Evolutionary conservation across 2,888 invertebrate genomes (phyloP).

Genomic region (Tiliacea aurago): DNA sequence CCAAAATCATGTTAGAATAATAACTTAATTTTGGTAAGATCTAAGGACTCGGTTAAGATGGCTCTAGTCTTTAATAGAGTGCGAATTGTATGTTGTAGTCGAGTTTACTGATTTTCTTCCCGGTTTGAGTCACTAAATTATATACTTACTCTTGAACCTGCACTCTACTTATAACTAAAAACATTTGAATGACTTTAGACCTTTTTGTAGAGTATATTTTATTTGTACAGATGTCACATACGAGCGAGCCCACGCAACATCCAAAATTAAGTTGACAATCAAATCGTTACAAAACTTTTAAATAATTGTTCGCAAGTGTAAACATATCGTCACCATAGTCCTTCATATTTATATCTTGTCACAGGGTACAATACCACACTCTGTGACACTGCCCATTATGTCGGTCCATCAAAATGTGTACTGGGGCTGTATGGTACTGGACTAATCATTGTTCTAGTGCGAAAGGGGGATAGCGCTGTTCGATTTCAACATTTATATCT

Average conservation of each 20-base stretch:
- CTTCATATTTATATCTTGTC: slow-evolving; percentile 10
- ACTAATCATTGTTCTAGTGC: background rate
- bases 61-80: background rate
- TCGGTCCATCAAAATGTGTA: background rate
- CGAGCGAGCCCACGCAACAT: background rate
- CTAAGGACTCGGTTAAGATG: slow-evolving; percentile 1
- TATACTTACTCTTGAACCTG: background rate
- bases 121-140: background rate
- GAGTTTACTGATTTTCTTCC: too few species aligned
- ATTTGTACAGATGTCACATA: slow-evolving; percentile 12
- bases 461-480: slow-evolving; percentile 11
- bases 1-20: slow-evolving; percentile 33
- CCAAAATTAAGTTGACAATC: slow-evolving; percentile 5
- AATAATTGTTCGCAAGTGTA: slow-evolving; percentile 42
- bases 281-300: background rate
- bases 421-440: background rate
- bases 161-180: slow-evolving; percentile 4
- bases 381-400: slow-evolving; percentile 17
- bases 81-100: background rate
- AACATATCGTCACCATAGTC: slow-evolving; percentile 53
- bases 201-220: slow-evolving; percentile 4
- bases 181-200: background rate
- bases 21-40: slow-evolving; percentile 9
- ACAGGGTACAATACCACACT: background rate
- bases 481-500: too few species aligned